Conservation (phyloP, 2,113 vertebrate species). For the Sebastes schlegelii region DNA sequence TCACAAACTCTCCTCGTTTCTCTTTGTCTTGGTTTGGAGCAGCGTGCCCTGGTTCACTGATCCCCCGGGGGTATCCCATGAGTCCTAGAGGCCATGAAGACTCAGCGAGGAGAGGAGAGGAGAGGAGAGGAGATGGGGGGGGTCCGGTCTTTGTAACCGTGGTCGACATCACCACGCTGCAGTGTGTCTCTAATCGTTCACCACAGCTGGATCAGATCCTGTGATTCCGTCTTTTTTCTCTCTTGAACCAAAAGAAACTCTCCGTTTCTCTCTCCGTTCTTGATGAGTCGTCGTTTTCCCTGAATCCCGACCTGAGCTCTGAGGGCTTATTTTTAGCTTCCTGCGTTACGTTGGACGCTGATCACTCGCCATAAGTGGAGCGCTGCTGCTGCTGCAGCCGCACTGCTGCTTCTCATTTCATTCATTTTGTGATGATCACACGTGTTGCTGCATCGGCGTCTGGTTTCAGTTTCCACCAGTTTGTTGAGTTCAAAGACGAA, state of each 20-base stretch:
- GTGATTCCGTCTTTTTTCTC: background rate
- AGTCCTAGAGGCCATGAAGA: constrained; percentile 12
- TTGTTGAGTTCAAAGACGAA: background rate
- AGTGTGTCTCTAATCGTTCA: background rate
- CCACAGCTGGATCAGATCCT: background rate
- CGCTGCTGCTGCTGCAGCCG: background rate
- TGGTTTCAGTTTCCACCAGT: constrained; percentile 5
- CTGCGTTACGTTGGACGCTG: background rate
- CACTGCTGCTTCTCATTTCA: background rate
- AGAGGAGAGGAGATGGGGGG: background rate
- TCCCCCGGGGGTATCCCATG: constrained; percentile 21
- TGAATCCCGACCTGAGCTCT: background rate
- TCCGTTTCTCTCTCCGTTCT: background rate
- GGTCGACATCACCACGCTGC: background rate
- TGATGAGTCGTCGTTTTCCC: background rate
- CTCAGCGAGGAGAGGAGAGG: too few species aligned
- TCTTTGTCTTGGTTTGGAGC: constrained; percentile 12
- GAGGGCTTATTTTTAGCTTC: constrained; percentile 1
- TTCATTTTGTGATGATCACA: background rate
- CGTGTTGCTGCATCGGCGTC: background rate
- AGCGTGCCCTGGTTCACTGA: constrained; percentile 11
- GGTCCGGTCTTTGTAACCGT: background rate
- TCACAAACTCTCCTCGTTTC: constrained; percentile 28
- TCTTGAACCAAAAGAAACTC: background rate
- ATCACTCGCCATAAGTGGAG: background rate